phyloP scores from a whole-genome alignment of 1,140 invertebrate species.

The Papilio polytes region DNA sequence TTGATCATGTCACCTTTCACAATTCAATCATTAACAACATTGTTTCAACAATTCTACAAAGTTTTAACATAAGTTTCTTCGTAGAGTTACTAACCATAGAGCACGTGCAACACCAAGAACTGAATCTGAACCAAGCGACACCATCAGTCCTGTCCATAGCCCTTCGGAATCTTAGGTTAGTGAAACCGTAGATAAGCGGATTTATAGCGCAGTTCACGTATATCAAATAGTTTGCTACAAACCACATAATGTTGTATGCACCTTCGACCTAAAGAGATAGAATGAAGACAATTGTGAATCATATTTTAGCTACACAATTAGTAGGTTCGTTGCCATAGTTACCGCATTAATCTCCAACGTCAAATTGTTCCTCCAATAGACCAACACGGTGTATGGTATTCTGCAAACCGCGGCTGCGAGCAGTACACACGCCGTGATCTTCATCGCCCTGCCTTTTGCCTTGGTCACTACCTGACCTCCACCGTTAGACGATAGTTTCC shows the following conservation, averaged over 20 bases:
- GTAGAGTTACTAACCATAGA: slow-evolving; percentile 51
- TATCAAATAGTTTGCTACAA: slow-evolving; percentile 87
- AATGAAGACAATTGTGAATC: background rate
- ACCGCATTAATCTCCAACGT: slow-evolving; percentile 78
- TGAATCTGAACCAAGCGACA: slow-evolving; percentile 74
- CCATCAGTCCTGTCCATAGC: slow-evolving; percentile 84
- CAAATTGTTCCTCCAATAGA: slow-evolving; percentile 86
- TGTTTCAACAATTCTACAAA: too few relatives aligned
- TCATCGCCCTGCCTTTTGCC: slow-evolving; percentile 87
- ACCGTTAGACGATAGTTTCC: slow-evolving; percentile 60
- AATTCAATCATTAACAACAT: too few relatives aligned
- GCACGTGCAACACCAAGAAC: slow-evolving; percentile 72
- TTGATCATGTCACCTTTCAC: too few relatives aligned
- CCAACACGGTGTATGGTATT: slow-evolving; percentile 87
- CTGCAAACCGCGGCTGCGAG: slow-evolving; percentile 87
- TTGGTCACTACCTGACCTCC: slow-evolving; percentile 76
- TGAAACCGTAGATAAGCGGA: slow-evolving; percentile 90
- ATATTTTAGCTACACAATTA: background rate
- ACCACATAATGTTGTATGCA: slow-evolving; percentile 85
- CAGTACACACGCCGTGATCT: slow-evolving; percentile 88
- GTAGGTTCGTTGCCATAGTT: slow-evolving; percentile 32
- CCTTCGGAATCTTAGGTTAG: slow-evolving; percentile 87
- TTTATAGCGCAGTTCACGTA: slow-evolving; percentile 89
- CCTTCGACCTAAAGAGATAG: slow-evolving; percentile 76
- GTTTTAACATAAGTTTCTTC: background rate